Evolutionary conservation across 2,113 vertebrate species (phyloP).

Genomic region (Hemibagrus wyckioides): DNA sequence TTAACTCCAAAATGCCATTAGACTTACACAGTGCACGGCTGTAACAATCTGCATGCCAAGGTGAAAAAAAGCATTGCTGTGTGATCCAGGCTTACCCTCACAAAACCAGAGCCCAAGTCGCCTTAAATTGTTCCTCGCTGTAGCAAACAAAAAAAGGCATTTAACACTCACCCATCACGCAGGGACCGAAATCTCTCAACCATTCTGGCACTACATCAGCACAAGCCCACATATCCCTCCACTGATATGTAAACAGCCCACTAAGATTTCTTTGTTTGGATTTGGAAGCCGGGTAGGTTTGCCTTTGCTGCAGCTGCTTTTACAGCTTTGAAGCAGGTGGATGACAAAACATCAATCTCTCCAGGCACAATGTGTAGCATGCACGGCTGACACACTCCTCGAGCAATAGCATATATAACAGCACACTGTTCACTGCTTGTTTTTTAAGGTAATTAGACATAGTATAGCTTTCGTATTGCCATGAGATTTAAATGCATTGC

Average conservation of each 20-base stretch:
- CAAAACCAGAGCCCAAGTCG: constrained; percentile 56
- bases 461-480: neutral
- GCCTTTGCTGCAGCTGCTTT: constrained; percentile 72
- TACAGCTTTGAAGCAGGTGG: constrained; percentile 80
- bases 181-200: constrained; percentile 65
- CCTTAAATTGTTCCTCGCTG: constrained; percentile 67
- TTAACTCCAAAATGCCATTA: constrained; percentile 65
- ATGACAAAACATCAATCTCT: constrained; percentile 84
- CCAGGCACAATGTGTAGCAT: constrained; percentile 74
- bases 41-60: constrained; percentile 59
- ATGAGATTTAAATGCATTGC: neutral
- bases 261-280: constrained; percentile 90
- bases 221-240: constrained; percentile 72
- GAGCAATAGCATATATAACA: constrained; percentile 71
- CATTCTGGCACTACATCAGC: constrained; percentile 68
- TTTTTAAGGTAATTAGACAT: constrained; percentile 58
- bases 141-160: constrained; percentile 64
- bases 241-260: constrained; percentile 82
- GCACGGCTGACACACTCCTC: constrained; percentile 71
- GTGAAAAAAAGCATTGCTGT: constrained; percentile 37
- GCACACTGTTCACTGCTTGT: constrained; percentile 63
- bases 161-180: constrained; percentile 73
- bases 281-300: constrained; percentile 78
- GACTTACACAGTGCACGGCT: constrained; percentile 60
- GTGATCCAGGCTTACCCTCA: constrained; percentile 53